Evolutionary conservation across 2,113 vertebrate genomes (phyloP), one percentile per base, ranked within the genome.

Genomic region (Promerops cafer): DNA sequence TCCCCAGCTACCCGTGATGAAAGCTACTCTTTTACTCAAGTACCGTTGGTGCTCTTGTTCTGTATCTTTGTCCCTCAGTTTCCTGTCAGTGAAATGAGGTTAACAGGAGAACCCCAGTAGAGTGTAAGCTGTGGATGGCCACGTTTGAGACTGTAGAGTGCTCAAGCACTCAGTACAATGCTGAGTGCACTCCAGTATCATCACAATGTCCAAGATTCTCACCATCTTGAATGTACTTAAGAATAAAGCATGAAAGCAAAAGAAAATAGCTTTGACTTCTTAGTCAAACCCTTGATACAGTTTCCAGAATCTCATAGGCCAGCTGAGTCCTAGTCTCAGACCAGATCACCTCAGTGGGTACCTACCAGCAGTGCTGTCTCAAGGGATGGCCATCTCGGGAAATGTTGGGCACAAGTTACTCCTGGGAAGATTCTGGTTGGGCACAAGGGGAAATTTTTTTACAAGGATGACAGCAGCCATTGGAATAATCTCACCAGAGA

Each of bases 201-300:
- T 74, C 75, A 13, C 21, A 11, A 65, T 61, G 57, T 53, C 75
- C 45, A 60, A 82, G 82, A 76, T 63, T 56, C 71, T 83, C 35
- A 47, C 0, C 0, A 17, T 70, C 69, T 47, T 69, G 37, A 90
- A 88, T 53, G 63, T 69, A 72, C 54, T 90, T 95, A 40, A 66
- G 82, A 90, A 83, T 86, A 92, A 93, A 95, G 54, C 33, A 31
- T 11, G 14, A 63, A 74, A 93, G 47, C 50, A 74, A 88, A 90
- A 63, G 24, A 50, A 50, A 65, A 40, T 71, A 87, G 37, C 27
- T 59, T 47, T 63, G 54, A 59, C 49, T 74, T 75, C 42, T 82
- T 69, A 79, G 53, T 33, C 42, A 85, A 64, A 52, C 16, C n/a
- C 42, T 31, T 5, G 12, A 24, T 65, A 31, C 2, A 11, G 14